phyloP scores from a whole-genome alignment of 1,140 invertebrate genomes.

The Macrostomum lignano region DNA sequence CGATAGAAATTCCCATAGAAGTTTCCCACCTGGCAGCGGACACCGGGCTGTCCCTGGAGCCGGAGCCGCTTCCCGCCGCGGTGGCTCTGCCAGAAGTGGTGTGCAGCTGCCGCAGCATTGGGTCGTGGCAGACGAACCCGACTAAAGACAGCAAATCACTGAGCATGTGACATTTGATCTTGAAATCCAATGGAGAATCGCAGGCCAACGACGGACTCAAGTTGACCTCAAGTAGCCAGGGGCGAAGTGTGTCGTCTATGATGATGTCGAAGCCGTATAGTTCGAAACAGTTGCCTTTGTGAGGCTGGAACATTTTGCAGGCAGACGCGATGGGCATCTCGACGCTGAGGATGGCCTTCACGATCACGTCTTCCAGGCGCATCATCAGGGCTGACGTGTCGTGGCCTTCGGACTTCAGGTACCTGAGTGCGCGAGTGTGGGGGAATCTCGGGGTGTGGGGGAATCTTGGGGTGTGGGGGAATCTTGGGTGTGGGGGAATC shows the following conservation, averaged over 20 bases:
- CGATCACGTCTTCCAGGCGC: conserved; percentile 62
- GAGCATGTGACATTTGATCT: conserved; percentile 62
- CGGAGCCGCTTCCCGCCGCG: no score
- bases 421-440: no score
- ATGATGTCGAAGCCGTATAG: conserved; percentile 82
- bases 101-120: not conserved
- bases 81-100: no score
- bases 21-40: no score
- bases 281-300: conserved; percentile 58
- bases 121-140: conserved; percentile 26
- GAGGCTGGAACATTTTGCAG: conserved; percentile 60
- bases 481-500: no score
- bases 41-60: no score
- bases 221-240: conserved; percentile 64
- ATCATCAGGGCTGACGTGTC: conserved; percentile 52
- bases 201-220: conserved; percentile 63
- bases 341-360: conserved; percentile 64
- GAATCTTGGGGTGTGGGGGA: no score
- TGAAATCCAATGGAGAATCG: conserved; percentile 55
- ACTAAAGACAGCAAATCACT: conserved; percentile 61
- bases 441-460: no score
- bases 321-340: conserved; percentile 60
- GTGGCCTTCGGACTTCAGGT: conserved; percentile 44
- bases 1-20: no score
- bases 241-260: conserved; percentile 58